Evolutionary conservation across 2,113 vertebrate genomes (phyloP).

Genomic region (Nibea albiflora): DNA sequence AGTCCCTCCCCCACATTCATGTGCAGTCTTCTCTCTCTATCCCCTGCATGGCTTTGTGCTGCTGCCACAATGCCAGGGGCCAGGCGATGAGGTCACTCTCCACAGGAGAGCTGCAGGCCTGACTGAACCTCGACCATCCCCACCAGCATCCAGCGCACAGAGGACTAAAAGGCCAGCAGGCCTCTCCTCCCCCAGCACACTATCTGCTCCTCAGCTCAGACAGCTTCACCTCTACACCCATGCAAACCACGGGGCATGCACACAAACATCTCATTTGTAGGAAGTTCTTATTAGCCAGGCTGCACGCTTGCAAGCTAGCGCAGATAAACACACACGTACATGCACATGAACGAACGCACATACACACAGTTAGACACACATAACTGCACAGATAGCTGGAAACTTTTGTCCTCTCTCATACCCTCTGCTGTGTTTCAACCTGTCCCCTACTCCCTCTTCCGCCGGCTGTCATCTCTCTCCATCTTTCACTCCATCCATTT

Average conservation of each 20-base stretch:
- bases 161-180: constrained; percentile 27
- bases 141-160: constrained; percentile 33
- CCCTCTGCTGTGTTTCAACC: constrained; percentile 54
- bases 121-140: constrained; percentile 74
- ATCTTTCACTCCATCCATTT: constrained; percentile 38
- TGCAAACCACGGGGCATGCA: constrained; percentile 8
- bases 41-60: constrained; percentile 80
- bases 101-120: constrained; percentile 81
- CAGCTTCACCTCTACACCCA: constrained; percentile 33
- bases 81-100: constrained; percentile 82
- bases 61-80: constrained; percentile 80
- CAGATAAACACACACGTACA: constrained; percentile 10
- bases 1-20: constrained; percentile 73
- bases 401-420: constrained; percentile 67
- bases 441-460: constrained; percentile 60
- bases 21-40: constrained; percentile 60
- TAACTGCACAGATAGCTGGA: constrained; percentile 42
- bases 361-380: constrained; percentile 18
- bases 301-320: constrained; percentile 13
- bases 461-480: constrained; percentile 44
- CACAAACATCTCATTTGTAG: constrained; percentile 4
- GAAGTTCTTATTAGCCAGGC: constrained; percentile 29
- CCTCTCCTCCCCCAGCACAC: constrained; percentile 53
- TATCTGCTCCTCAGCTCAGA: constrained; percentile 36
- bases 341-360: constrained; percentile 3